phyloP scores from a whole-genome alignment of 2,888 invertebrate genomes.

The Ditylenchus weischeri region DNA sequence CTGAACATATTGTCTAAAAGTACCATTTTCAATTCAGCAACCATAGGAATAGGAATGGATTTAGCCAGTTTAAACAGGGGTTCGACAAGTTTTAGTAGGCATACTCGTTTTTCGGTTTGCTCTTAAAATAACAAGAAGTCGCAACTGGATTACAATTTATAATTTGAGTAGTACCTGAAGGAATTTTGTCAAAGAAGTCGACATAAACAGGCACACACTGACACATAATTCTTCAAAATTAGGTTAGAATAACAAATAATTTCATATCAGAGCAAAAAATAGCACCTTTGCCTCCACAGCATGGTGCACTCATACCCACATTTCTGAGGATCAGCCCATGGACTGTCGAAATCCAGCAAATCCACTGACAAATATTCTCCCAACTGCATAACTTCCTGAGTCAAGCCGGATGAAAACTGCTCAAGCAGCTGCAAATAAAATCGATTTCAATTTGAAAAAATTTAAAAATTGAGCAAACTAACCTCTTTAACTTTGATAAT shows the following conservation, averaged over 20 bases:
- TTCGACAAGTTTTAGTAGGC: slow-evolving; percentile 11
- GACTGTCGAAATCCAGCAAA: slow-evolving; percentile 25
- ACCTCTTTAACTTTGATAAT: background rate
- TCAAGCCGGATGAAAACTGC: background rate
- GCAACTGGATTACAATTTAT: no score
- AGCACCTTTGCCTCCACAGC: slow-evolving; percentile 26
- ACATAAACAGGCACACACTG: slow-evolving; percentile 36
- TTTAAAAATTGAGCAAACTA: slow-evolving; percentile 4
- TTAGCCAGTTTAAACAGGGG: slow-evolving; percentile 11
- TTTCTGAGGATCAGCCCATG: slow-evolving; percentile 24
- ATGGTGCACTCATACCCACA: slow-evolving; percentile 25
- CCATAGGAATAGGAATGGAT: slow-evolving; percentile 3
- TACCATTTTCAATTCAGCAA: slow-evolving; percentile 2
- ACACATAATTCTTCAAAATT: slow-evolving; percentile 23
- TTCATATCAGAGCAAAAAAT: background rate
- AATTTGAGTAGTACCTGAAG: slow-evolving; percentile 7
- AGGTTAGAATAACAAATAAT: background rate
- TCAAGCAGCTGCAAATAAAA: slow-evolving; percentile 10
- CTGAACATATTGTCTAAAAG: background rate
- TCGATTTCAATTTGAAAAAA: background rate
- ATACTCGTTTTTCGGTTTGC: background rate
- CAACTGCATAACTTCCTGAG: background rate
- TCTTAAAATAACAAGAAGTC: slow-evolving; percentile 3
- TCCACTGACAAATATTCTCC: background rate
- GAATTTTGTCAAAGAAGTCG: background rate